Evolutionary conservation across 2,113 vertebrate species (phyloP).

Genomic region (chimpanzee (Pan troglodytes)): DNA sequence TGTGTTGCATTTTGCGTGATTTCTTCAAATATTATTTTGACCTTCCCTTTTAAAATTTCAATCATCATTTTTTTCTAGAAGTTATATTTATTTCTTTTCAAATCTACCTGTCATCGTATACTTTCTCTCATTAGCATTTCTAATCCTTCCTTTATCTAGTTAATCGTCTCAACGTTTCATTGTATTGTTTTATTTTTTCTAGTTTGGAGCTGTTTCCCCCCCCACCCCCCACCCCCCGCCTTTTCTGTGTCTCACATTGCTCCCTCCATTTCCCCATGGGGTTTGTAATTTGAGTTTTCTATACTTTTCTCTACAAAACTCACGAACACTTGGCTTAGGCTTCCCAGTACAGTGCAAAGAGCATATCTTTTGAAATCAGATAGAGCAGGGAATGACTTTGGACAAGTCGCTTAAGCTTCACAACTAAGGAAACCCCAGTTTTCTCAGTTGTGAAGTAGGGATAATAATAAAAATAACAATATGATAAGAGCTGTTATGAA

Average conservation of each 20-base stretch:
- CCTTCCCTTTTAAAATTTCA: background rate
- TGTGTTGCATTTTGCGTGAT: background rate
- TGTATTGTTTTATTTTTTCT: background rate
- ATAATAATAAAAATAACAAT: background rate
- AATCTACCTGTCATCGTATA: background rate
- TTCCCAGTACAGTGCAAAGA: background rate
- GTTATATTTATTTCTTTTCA: background rate
- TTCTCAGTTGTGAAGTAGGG: background rate
- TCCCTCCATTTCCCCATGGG: background rate
- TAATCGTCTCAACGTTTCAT: background rate
- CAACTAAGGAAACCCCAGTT: background rate
- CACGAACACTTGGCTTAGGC: background rate
- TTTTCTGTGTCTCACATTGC: background rate
- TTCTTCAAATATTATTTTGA: background rate
- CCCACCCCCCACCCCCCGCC: too few species aligned
- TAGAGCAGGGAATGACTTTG: background rate
- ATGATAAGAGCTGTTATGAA: background rate
- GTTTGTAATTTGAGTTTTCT: background rate
- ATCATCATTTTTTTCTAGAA: background rate
- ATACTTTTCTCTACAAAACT: background rate
- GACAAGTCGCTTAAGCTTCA: background rate
- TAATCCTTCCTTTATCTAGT: background rate
- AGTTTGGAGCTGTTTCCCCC: background rate
- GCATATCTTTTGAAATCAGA: background rate
- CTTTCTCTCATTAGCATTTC: background rate